These are phyloP conservation scores for Argynnis bischoffii DNA, from an alignment of 2,888 invertebrate species.

Conservation along the genomic window DNA sequence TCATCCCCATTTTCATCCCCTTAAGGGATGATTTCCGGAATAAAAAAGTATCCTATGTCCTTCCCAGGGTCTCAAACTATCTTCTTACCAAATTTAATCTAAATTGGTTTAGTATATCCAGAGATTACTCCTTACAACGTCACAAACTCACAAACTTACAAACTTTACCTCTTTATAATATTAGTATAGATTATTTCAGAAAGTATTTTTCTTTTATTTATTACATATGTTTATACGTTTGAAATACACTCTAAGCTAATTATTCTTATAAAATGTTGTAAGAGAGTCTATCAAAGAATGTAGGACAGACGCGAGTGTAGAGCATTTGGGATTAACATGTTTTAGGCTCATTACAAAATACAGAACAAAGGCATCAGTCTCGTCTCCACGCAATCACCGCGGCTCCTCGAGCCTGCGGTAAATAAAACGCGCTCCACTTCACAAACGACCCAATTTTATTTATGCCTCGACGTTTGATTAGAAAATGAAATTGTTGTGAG, in stretches of 20 bases:
- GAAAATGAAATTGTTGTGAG: conserved; percentile 14
- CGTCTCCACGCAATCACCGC: conserved; percentile 9
- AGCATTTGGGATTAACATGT: not conserved
- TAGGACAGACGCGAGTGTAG: not conserved
- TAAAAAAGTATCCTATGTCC: too few relatives aligned
- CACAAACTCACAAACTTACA: too few relatives aligned
- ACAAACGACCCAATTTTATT: conserved; percentile 16
- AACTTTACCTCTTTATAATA: too few relatives aligned
- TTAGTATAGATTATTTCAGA: too few relatives aligned
- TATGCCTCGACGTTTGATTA: conserved; percentile 6
- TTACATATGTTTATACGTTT: too few relatives aligned
- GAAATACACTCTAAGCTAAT: not conserved
- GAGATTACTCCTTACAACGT: too few relatives aligned
- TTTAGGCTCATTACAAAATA: conserved; percentile 3
- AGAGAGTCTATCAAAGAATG: not conserved
- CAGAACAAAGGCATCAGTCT: conserved; percentile 12
- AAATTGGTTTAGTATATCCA: too few relatives aligned
- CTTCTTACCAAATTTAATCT: too few relatives aligned
- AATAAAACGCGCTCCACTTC: conserved; percentile 24
- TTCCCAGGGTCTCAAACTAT: too few relatives aligned
- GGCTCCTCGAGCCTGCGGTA: conserved; percentile 6
- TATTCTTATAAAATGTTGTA: not conserved
- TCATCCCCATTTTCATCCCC: too few relatives aligned
- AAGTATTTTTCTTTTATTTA: too few relatives aligned
- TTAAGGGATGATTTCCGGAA: too few relatives aligned